These are phyloP conservation scores for Nemapogon koenigi DNA, from an alignment of 2,888 invertebrate species.

Conservation along the genomic window DNA sequence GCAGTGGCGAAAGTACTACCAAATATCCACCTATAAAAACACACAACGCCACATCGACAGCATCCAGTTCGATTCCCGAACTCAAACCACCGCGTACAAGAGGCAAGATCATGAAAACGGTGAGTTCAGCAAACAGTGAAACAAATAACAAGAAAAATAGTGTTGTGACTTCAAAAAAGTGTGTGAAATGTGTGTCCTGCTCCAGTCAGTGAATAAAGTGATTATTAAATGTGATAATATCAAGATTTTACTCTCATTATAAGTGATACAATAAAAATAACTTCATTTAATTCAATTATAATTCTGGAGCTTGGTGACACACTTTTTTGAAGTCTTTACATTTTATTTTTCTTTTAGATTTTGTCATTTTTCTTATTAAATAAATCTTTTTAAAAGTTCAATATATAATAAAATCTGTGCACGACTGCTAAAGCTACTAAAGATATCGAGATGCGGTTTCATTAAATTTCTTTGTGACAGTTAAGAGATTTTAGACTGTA, in stretches of 20 bases:
- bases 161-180: slow-evolving; percentile 49
- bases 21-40: slow-evolving; percentile 63
- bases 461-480: too few species aligned
- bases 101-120: slow-evolving; percentile 58
- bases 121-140: slow-evolving; percentile 35
- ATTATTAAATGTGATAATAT: too few species aligned
- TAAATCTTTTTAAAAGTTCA: too few species aligned
- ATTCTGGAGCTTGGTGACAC: slow-evolving; percentile 23
- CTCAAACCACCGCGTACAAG: slow-evolving; percentile 48
- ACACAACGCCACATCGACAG: slow-evolving; percentile 36
- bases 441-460: too few species aligned
- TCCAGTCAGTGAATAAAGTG: slow-evolving; percentile 28
- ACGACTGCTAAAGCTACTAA: too few species aligned
- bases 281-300: too few species aligned
- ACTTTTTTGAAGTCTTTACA: slow-evolving; percentile 54
- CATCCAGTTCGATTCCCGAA: slow-evolving; percentile 59
- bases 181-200: slow-evolving; percentile 15
- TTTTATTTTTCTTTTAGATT: too few species aligned
- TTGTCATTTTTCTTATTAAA: too few species aligned
- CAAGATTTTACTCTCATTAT: too few species aligned
- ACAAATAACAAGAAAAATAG: slow-evolving; percentile 1
- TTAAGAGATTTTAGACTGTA: too few species aligned
- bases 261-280: too few species aligned
- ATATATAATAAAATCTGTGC: too few species aligned
- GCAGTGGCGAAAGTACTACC: slow-evolving; percentile 56